Base-by-base conservation (phyloP, 2,113 vertebrate species). In the Coreoperca whiteheadi region DNA sequence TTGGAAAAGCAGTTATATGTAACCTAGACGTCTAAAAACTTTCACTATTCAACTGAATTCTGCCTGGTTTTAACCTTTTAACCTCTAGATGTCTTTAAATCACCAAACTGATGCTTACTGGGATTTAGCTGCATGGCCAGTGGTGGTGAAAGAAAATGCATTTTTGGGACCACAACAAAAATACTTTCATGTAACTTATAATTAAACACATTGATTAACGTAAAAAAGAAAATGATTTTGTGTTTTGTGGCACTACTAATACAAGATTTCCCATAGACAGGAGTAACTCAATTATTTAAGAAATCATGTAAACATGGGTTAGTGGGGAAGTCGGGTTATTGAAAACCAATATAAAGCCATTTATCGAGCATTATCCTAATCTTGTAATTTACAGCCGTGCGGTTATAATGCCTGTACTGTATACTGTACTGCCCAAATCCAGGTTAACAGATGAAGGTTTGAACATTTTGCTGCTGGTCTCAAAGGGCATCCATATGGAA, bases 381-480 rank as follows among this genome's bases (percentile, higher is more conserved):
- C 7, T 60, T 50, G 18, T 34, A 25, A 56, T 54, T 32, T 54
- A 68, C n/a, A 64, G 30, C 23, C 46, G 23, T 14, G 3, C 18
- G 46, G 39, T 56, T 77, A 12, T 41, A 30, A 48, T 43, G 46
- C 18, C 28, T 63, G 20, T 16, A 10, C 69, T 53, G n/a, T 34
- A n/a, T n/a, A 48, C 64, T 43, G 28, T 73, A 50, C 71, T 16
- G 28, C n/a, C 32, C 18, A 30, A 32, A 83, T 74, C 20, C 53
- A 77, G 73, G 46, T 64, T 63, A 69, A 53, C 57, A 63, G 67
- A 70, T 28, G 34, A 84, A 59, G 46, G 57, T 68, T 46, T 32
- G 39, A 82, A 77, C 64, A 32, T 64, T 43, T 51, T 56, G 57
- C 59, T 21, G 21, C 79, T 59, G 37, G 16, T 79, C 74, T 85